phyloP scores from a whole-genome alignment of 2,888 invertebrate species.

The Melanostoma mellinum region DNA sequence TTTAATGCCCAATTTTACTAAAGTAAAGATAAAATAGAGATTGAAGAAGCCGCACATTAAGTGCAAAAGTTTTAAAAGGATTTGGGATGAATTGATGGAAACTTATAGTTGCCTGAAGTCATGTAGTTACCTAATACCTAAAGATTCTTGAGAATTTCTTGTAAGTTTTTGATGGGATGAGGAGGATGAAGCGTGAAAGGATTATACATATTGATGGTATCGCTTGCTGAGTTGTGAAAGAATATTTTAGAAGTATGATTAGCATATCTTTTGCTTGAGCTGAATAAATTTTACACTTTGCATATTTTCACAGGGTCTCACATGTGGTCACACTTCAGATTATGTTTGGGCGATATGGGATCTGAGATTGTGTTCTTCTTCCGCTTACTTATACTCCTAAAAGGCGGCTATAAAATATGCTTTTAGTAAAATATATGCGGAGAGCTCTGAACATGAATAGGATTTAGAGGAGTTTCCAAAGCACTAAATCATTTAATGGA shows the following conservation, averaged over 20 bases:
- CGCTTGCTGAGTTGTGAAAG: neutral
- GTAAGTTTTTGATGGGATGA: neutral
- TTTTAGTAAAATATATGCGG: no score
- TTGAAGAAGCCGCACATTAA: conserved; percentile 1
- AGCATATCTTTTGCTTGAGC: conserved; percentile 38
- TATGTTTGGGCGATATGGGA: neutral
- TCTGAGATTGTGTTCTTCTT: neutral
- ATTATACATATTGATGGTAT: neutral
- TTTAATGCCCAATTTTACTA: conserved; percentile 9
- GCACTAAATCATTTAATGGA: no score
- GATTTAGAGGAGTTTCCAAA: no score
- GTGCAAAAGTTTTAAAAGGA: conserved; percentile 27
- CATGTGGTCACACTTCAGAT: conserved; percentile 17
- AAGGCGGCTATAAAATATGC: no score
- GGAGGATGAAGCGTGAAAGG: neutral
- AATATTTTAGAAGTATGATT: conserved; percentile 29
- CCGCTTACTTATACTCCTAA: no score
- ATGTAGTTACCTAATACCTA: conserved; percentile 11
- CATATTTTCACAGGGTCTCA: conserved; percentile 18
- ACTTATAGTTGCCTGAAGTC: conserved; percentile 10
- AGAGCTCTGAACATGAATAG: no score
- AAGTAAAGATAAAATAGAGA: conserved; percentile 7
- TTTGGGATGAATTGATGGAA: conserved; percentile 28
- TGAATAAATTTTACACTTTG: conserved; percentile 28
- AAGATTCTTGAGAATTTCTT: neutral